Evolutionary conservation across 2,888 invertebrate genomes (phyloP), one percentile per base, ranked within the genome.

Genomic region (Augiades crinisus): DNA sequence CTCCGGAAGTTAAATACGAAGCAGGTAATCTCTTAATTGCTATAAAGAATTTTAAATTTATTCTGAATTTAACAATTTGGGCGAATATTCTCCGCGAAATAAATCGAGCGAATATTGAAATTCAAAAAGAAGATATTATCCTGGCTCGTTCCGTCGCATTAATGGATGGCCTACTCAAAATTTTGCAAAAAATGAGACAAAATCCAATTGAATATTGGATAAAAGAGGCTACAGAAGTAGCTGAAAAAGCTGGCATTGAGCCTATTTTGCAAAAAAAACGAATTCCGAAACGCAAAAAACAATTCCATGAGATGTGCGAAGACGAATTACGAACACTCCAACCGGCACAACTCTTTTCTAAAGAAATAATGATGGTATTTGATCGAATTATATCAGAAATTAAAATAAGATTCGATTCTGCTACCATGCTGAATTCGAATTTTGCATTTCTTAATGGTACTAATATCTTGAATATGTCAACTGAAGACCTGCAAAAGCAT

Each of bases 391-490:
- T 59, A 54, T 50, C 55, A 16, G 57, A 57, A 50, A 59, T 55
- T 54, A 53, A 59, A 54, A 55, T 50, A 51, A 53, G 51, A 21
- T 49, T 58, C 50, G 56, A 58, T 50, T 50, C 47, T 50, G 56
- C 54, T 45, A 58, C 53, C 44, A 51, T 16, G 41, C 53, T 59
- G 50, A 59, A 58, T 59, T 56, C 53, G 53, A 57, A 58, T 54
- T 59, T 62, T 59, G 54, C 57, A 30, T 59, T 58, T 44, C 59
- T 61, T 47, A 57, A 59, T 59, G 56, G 57, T 51, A 56, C 51
- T 49, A 55, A 61, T 40, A 55, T 57, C 53, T 56, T 59, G 54
- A 59, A 60, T 50, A 61, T 61, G 57, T 53, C 59, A 59, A 61
- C 12, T 59, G 55, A 57, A 57, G 60, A 63, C 54, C 55, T 63